These are phyloP conservation scores for Dermolepida albohirtum DNA, from an alignment of 2,888 invertebrate species.

Conservation along the genomic window DNA sequence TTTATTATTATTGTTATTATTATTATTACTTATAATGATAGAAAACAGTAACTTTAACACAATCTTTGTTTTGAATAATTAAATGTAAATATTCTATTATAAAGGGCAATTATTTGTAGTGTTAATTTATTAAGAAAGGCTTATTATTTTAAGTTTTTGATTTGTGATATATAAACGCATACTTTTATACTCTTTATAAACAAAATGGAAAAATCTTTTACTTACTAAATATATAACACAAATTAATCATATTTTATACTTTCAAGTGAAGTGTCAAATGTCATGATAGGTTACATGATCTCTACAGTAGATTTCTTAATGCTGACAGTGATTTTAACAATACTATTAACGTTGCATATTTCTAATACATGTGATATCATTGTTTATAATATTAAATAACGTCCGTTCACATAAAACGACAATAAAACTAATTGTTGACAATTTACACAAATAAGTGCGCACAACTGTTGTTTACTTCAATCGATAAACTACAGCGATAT, in stretches of 20 bases:
- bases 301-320: conserved; percentile 39
- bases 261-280: conserved; percentile 42
- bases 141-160: neutral
- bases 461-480: conserved; percentile 44
- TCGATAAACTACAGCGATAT: conserved; percentile 42
- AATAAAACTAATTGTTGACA: conserved; percentile 46
- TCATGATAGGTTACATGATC: conserved; percentile 51
- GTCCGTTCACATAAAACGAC: conserved; percentile 42
- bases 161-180: neutral
- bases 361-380: conserved; percentile 48
- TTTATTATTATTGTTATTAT: neutral
- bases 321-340: conserved; percentile 38
- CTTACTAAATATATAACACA: conserved; percentile 30
- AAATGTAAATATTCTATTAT: too few relatives aligned
- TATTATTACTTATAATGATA: too few relatives aligned
- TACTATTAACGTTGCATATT: conserved; percentile 37
- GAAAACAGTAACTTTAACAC: neutral
- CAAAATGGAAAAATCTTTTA: neutral
- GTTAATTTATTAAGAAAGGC: neutral
- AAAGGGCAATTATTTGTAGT: neutral
- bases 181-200: neutral
- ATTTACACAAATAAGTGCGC: conserved; percentile 49
- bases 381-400: conserved; percentile 48
- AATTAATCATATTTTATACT: conserved; percentile 35
- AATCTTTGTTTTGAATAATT: conserved; percentile 7